phyloP scores from a whole-genome alignment of 2,797 vertebrate genomes.

The Schizopygopsis malacanthus region DNA sequence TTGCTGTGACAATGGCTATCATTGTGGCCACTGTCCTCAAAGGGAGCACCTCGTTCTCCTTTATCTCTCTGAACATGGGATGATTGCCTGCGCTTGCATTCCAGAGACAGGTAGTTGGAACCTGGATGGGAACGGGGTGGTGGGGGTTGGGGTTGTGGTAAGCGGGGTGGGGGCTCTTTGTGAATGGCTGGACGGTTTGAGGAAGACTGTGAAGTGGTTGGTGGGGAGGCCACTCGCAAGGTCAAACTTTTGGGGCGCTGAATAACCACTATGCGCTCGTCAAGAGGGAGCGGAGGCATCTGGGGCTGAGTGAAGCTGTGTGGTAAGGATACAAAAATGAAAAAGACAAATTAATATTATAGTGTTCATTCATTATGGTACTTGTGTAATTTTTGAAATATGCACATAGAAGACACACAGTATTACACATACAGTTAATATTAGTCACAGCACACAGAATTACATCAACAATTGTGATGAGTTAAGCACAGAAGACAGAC shows the following conservation, averaged over 20 bases:
- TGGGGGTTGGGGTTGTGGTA: constrained; percentile 66
- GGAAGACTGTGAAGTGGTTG: constrained; percentile 72
- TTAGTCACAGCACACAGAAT: constrained; percentile 40
- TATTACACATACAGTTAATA: constrained; percentile 49
- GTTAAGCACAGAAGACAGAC: constrained; percentile 55
- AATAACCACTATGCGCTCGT: constrained; percentile 84
- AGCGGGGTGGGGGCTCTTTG: constrained; percentile 70
- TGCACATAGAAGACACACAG: constrained; percentile 5
- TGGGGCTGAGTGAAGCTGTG: constrained; percentile 77
- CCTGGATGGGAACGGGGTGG: constrained; percentile 71
- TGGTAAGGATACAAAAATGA: constrained; percentile 51
- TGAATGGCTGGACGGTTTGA: constrained; percentile 70
- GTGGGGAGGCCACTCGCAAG: constrained; percentile 77
- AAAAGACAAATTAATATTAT: constrained; percentile 48
- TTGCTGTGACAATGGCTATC: constrained; percentile 77
- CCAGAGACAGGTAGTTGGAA: constrained; percentile 67
- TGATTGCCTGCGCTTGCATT: constrained; percentile 77
- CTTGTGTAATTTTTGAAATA: constrained; percentile 11
- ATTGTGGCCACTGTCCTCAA: constrained; percentile 65
- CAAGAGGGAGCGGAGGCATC: constrained; percentile 84
- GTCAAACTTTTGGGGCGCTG: constrained; percentile 83
- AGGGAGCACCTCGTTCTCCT: constrained; percentile 65
- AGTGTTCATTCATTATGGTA: neutral
- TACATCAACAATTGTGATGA: constrained; percentile 59
- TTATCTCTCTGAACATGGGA: constrained; percentile 72